A percentile compares a stretch with the other conserved stretches of the same genome.
These are phyloP conservation scores for Alcis repandata DNA, from an alignment of 2,888 invertebrate genomes.

Conservation along the genomic window DNA sequence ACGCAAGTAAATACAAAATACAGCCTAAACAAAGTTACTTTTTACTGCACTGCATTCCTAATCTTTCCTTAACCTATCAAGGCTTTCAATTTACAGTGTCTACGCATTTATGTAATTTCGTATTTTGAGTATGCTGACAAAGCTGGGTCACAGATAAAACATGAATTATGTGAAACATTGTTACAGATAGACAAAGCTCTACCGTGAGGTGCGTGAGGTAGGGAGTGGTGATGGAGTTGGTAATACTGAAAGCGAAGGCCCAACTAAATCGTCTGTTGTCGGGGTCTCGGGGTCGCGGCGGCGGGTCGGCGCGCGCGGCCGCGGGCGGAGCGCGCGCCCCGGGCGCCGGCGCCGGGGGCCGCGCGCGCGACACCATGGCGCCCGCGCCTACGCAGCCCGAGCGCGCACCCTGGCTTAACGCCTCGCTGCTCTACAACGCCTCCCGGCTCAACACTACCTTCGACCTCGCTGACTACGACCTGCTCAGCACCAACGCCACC, in stretches of 20 bases:
- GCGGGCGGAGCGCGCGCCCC: constrained; percentile 54
- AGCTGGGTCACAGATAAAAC: too few relatives aligned
- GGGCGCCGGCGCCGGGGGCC: constrained; percentile 57
- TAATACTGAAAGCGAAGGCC: constrained; percentile 87
- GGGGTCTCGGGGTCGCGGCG: constrained; percentile 66
- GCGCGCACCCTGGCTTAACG: constrained; percentile 84
- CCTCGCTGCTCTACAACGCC: constrained; percentile 85
- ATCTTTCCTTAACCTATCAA: too few relatives aligned
- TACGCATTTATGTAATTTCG: too few relatives aligned
- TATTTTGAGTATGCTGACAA: too few relatives aligned
- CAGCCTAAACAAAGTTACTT: too few relatives aligned
- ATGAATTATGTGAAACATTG: constrained; percentile 22
- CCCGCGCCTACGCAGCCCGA: constrained; percentile 79
- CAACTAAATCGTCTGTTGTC: constrained; percentile 87
- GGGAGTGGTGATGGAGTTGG: constrained; percentile 87
- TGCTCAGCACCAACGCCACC: constrained; percentile 79
- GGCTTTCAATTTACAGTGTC: too few relatives aligned
- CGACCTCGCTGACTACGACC: constrained; percentile 80
- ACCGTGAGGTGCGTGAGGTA: constrained; percentile 60
- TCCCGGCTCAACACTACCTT: constrained; percentile 84
- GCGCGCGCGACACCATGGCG: constrained; percentile 74
- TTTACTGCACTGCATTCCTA: too few relatives aligned
- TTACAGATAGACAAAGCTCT: constrained; percentile 62
- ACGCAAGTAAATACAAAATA: too few relatives aligned
- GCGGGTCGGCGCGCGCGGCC: constrained; percentile 59